phyloP scores from a whole-genome alignment of 2,888 invertebrate species.

The Diaphora mendica region DNA sequence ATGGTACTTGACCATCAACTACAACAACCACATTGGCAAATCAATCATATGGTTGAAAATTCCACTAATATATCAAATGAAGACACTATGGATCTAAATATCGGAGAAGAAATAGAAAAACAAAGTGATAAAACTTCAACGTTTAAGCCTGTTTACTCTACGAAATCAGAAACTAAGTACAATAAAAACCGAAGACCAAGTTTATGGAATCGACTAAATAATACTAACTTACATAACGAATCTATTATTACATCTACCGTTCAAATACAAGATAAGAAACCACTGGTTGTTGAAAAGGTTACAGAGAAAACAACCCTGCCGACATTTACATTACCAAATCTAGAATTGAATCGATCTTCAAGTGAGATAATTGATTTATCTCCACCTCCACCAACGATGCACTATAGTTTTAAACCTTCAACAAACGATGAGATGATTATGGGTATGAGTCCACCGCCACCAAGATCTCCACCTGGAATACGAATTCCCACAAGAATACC shows the following conservation, averaged over 20 bases:
- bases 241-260: constrained; percentile 83
- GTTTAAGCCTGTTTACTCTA: constrained; percentile 52
- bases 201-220: constrained; percentile 59
- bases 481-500: constrained; percentile 66
- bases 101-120: constrained; percentile 76
- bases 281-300: constrained; percentile 72
- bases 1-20: constrained; percentile 77
- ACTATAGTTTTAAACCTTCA: constrained; percentile 78
- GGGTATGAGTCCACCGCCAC: constrained; percentile 86
- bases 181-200: constrained; percentile 63
- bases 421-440: constrained; percentile 83
- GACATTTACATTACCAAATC: constrained; percentile 68
- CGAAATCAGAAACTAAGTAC: constrained; percentile 58
- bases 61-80: constrained; percentile 75
- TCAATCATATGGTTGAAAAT: constrained; percentile 79
- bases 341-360: constrained; percentile 68
- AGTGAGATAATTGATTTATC: constrained; percentile 82
- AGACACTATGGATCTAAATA: constrained; percentile 77
- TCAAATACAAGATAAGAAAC: constrained; percentile 79
- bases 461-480: constrained; percentile 65
- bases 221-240: constrained; percentile 62
- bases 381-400: constrained; percentile 80
- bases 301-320: constrained; percentile 69
- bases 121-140: constrained; percentile 57
- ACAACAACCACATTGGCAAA: constrained; percentile 84